phyloP scores from a whole-genome alignment of 2,888 invertebrate genomes.

The Enchytraeus crypticus region DNA sequence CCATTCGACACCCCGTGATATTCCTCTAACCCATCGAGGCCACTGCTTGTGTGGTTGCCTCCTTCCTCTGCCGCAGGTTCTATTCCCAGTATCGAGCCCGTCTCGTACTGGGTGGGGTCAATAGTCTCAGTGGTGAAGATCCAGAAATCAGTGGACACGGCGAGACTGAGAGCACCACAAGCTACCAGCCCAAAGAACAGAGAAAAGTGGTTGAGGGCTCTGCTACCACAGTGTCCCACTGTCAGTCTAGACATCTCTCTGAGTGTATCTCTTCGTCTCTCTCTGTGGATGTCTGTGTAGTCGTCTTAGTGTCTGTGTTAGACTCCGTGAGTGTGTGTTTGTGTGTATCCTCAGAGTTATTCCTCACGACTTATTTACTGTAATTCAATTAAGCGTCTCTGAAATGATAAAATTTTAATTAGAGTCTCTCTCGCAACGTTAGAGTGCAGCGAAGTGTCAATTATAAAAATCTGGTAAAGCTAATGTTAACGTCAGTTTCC shows the following conservation, averaged over 20 bases:
- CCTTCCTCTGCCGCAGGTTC: background rate
- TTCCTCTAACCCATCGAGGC: background rate
- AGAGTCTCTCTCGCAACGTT: too few relatives aligned
- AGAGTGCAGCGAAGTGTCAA: too few relatives aligned
- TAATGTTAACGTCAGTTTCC: too few relatives aligned
- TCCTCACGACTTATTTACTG: too few relatives aligned
- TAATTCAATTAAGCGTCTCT: too few relatives aligned
- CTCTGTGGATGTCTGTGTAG: background rate
- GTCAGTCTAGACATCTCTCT: slow-evolving; percentile 1
- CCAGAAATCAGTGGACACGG: slow-evolving; percentile 45
- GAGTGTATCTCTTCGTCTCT: background rate
- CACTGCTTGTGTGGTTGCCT: background rate
- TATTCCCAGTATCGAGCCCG: background rate
- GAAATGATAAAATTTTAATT: too few relatives aligned
- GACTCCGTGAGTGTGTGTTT: background rate
- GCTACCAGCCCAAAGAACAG: slow-evolving; percentile 37
- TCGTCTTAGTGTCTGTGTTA: background rate
- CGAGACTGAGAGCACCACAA: slow-evolving; percentile 35
- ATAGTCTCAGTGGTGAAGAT: slow-evolving; percentile 34
- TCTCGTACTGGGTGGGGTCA: background rate
- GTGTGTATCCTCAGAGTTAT: too few relatives aligned
- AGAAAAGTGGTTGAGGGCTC: slow-evolving; percentile 32
- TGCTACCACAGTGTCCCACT: slow-evolving; percentile 12
- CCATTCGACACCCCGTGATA: background rate
- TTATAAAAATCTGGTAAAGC: too few relatives aligned